These are phyloP conservation scores for Xanthorhoe designata DNA, from an alignment of 2,888 invertebrate genomes.

Conservation along the genomic window DNA sequence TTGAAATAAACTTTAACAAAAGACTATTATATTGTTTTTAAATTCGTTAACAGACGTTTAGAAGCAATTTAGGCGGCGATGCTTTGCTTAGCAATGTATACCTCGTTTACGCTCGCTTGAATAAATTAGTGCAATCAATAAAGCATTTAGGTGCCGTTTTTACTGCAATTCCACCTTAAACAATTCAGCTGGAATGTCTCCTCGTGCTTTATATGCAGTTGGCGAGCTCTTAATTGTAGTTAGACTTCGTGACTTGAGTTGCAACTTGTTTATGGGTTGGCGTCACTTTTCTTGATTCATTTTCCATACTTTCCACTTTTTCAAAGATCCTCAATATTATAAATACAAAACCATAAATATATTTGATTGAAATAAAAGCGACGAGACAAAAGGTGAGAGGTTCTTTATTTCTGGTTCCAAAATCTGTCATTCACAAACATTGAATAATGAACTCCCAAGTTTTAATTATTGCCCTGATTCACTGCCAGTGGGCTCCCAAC, in stretches of 20 bases:
- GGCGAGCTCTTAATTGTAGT: conserved; percentile 74
- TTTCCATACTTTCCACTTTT: conserved; percentile 34
- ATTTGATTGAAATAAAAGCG: not conserved
- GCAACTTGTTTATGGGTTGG: conserved; percentile 56
- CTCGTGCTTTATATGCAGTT: conserved; percentile 73
- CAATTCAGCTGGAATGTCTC: conserved; percentile 63
- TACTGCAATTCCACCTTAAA: conserved; percentile 59
- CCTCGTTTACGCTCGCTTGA: conserved; percentile 28
- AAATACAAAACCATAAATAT: not conserved
- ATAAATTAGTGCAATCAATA: conserved; percentile 49
- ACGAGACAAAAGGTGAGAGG: conserved; percentile 28
- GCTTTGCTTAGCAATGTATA: conserved; percentile 12
- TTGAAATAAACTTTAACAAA: not conserved
- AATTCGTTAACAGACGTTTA: not conserved
- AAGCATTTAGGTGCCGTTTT: conserved; percentile 60
- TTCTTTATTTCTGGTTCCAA: conserved; percentile 47
- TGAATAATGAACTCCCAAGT: conserved; percentile 73
- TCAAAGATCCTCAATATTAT: conserved; percentile 28
- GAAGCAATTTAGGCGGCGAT: conserved; percentile 1
- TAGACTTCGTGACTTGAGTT: conserved; percentile 71
- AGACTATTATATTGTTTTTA: not conserved
- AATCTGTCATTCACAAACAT: conserved; percentile 70
- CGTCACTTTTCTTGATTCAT: conserved; percentile 45
- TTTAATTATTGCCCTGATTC: conserved; percentile 80
- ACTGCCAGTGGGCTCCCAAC: conserved; percentile 71